Base-by-base conservation (phyloP, 2,113 vertebrate species). In the Dipodomys merriami region DNA sequence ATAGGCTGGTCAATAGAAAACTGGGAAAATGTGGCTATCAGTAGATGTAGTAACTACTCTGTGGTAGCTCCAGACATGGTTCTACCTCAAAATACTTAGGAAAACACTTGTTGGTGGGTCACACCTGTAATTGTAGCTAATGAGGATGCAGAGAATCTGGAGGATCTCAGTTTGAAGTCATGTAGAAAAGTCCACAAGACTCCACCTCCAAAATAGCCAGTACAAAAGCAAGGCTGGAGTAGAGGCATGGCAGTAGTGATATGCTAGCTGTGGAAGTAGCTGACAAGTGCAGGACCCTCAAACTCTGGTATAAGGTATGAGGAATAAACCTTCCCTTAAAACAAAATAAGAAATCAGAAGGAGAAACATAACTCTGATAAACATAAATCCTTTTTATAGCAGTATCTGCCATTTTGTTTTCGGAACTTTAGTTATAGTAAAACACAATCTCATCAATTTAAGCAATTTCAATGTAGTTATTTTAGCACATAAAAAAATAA, bases 391-490 rank as follows among this genome's bases (percentile, higher is more conserved):
- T 67, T 91, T 57, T 77, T 30, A 46, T 44, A 85, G 29, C 1
- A 82, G 79, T 68, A 85, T 49, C 35, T 94, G 30, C 60, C 60
- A 79, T 77, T 83, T 92, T 67, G 44, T 85, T 87, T 88, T 93
- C 27, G 65, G 6, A 74, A 44, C 39, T 73, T 44, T 67, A 81
- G n/a, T 74, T 68, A 22, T 73, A 13, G 67, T 77, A 87, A 8
- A 67, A 6, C 27, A 85, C 0, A 88, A 74, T 94, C 44, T 88
- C 30, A 82, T 27, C 23, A 72, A 44, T 49, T 25, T 33, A 65
- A 25, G 5, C 85, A 93, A 95, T 93, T 95, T 93, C 29, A 86
- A 89, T 49, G 13, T 15, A 93, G 64, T 82, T 90, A 86, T 35
- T 57, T 57, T 57, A 16, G 15, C 53, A 57, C 53, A 57, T 65